Base-by-base conservation (phyloP, 2,888 invertebrate genomes). In the Erebia aethiops region DNA sequence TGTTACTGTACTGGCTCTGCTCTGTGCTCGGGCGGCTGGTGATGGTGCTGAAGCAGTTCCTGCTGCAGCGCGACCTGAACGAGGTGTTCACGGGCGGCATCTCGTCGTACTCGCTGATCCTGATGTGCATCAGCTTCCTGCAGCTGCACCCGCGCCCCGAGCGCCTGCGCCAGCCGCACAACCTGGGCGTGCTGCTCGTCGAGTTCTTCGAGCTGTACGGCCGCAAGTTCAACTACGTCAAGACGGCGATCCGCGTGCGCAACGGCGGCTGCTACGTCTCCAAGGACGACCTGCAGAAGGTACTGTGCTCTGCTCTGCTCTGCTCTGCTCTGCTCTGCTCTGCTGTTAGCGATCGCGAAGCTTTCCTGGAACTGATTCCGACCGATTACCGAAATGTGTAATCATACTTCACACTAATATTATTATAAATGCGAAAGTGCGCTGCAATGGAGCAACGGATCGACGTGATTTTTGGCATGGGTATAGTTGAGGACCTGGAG, bases 31-130 rank as follows among this genome's bases (percentile, higher is more conserved):
- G n/a, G 68, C 98, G 98, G 83, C 94, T 99, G 85, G 99, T 99
- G 83, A 96, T 99, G 93, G 98, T 99, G 74, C 95, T 99, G 81
- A 99, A 99, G 94, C 99, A 99, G 94, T 99, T 99, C 94, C 96
- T 99, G 77, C 95, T 99, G 78, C 98, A 99, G 94, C 96, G 99
- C 84, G 98, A 99, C 94, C 95, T 99, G 84, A 99, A 99, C 93
- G 99, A 99, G 95, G 99, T 99, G 83, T 99, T 99, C 94, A 99
- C 99, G 76, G 99, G 99, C 77, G 99, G 99, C 88, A 99, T 99
- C 90, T 98, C 99, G 80, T 99, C 99, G 74, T 99, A 99, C 94
- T 98, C 99, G 85, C 95, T 99, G 80, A 99, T 99, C 88, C 96
- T 99, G 78, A 98, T 99, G 97, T 98, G 98, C 87, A 98, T 99